Conservation (phyloP, 2,797 vertebrate species). For the Hemibagrus guttatus region DNA sequence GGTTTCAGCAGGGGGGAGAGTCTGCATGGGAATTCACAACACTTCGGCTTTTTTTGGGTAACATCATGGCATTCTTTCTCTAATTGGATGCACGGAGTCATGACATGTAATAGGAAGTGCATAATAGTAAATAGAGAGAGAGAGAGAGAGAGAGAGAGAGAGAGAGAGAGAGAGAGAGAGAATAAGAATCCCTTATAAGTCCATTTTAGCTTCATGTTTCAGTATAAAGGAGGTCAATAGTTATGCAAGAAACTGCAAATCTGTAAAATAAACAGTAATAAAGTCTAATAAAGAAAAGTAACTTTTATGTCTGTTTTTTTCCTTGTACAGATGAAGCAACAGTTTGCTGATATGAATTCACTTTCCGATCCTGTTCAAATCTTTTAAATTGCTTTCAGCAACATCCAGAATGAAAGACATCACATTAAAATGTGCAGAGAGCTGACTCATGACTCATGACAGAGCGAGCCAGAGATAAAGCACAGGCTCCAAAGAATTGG, state of each 20-base stretch:
- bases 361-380: background rate
- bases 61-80: constrained; percentile 12
- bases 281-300: background rate
- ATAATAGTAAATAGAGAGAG: background rate
- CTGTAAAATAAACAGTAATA: background rate
- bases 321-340: background rate
- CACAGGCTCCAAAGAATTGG: constrained; percentile 6
- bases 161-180: background rate
- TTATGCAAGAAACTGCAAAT: background rate
- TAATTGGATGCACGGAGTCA: constrained; percentile 47
- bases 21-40: background rate
- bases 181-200: background rate
- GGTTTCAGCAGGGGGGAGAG: background rate
- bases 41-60: constrained; percentile 27
- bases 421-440: constrained; percentile 19
- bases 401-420: background rate
- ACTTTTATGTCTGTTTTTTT: background rate
- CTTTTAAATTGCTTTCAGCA: background rate
- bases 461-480: background rate
- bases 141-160: background rate
- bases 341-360: background rate
- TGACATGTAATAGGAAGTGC: background rate
- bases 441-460: constrained; percentile 16
- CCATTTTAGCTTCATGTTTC: background rate
- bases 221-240: background rate